Evolutionary conservation across 2,797 vertebrate species (phyloP), one percentile per base, ranked within the genome.

Genomic region (Sciaenops ocellatus): DNA sequence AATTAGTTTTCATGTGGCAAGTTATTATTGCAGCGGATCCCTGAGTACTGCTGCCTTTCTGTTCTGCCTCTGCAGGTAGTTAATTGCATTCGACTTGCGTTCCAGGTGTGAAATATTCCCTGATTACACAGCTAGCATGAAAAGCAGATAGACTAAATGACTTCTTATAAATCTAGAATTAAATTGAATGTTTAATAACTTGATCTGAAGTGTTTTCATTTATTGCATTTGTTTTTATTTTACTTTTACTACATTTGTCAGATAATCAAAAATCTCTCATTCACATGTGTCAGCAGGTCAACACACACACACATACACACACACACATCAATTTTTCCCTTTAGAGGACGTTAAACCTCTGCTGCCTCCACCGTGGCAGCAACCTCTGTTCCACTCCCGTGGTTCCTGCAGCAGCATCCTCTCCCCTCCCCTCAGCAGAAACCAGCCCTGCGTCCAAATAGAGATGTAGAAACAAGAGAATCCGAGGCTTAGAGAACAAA

Each of bases 401-500:
- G 61, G 54, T 30, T 68, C 47, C 42, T 61, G 55, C 71, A 48
- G 74, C 76, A 56, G 77, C 86, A 24, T 47, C 77, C 51, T 59
- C 73, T 5, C 59, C 12, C 68, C 74, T 62, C 76, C 71, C 68
- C 42, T 79, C 44, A 0, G 52, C 51, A 83, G 67, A 80, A 82
- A 76, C 62, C 80, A 71, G 71, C 77, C 56, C 64, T 74, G 85
- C 61, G 79, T 90, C 90, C 85, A 93, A 92, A 95, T 94, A 93
- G 93, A 95, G 94, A 63, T 92, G 90, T 94, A 87, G 86, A 87
- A 93, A 85, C 70, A n/a, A 42, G 83, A 89, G 73, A 93, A 92
- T 91, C 89, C 76, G 0, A n/a, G 86, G 93, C 89, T 94, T 93
- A 91, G 85, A 93, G 93, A 95, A 94, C 93, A 95, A 95, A 94